These are phyloP conservation scores for Dicranocentrus wangi DNA, from an alignment of 2,888 invertebrate genomes.

Conservation along the genomic window DNA sequence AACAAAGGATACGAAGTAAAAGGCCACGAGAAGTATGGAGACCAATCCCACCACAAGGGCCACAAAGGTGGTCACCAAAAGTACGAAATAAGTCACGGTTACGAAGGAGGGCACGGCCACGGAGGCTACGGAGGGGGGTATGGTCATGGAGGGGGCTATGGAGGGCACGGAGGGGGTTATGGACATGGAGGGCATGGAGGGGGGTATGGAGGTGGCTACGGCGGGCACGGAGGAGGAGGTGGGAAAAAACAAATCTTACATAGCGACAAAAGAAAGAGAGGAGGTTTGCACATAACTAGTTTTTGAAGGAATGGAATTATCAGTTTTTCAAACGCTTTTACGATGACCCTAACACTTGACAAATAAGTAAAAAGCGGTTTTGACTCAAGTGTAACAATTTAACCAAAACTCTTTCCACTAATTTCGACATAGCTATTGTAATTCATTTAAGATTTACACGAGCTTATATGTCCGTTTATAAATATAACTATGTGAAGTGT, in stretches of 20 bases:
- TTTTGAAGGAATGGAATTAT: not conserved
- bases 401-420: too few species aligned
- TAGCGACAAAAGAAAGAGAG: slow-evolving; percentile 51
- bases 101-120: not conserved
- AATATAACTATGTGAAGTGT: too few species aligned
- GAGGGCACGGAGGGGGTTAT: slow-evolving; percentile 23
- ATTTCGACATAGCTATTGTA: too few species aligned
- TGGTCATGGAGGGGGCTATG: not conserved
- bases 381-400: too few species aligned
- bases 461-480: too few species aligned
- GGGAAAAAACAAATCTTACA: slow-evolving; percentile 47
- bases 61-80: slow-evolving; percentile 17
- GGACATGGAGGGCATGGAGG: slow-evolving; percentile 13
- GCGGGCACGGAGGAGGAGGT: slow-evolving; percentile 40
- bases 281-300: slow-evolving; percentile 40
- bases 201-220: slow-evolving; percentile 18
- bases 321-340: slow-evolving; percentile 5
- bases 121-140: slow-evolving; percentile 19
- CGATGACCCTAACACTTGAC: not conserved
- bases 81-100: slow-evolving; percentile 21
- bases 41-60: slow-evolving; percentile 28
- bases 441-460: too few species aligned
- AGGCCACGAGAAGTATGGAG: slow-evolving; percentile 4
- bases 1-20: not conserved
- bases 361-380: too few species aligned